Base-by-base conservation (phyloP, 2,797 vertebrate genomes). In the Melanotaenia nigrans region DNA sequence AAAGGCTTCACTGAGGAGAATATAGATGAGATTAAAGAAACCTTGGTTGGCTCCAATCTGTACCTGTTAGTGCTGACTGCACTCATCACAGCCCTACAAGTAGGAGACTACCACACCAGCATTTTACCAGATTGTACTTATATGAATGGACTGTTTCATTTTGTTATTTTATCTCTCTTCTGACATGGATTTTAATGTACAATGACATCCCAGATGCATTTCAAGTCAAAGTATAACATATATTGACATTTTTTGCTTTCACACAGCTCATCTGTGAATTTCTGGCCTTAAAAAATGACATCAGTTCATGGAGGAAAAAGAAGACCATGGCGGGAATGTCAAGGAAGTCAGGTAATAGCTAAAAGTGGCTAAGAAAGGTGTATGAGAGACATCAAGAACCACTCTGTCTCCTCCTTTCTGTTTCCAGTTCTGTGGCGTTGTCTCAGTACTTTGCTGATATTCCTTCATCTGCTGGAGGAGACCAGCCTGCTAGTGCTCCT, bases 1-100 rank as follows among this genome's bases (percentile, higher is more conserved):
- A 1, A 60, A 99, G 98, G 97, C 1, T 99, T 99, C 93, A 97
- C 97, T 11, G 97, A 99, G 83, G 96, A 96, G 80, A 97, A 97
- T 16, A 92, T 97, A 2, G 97, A 99, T 77, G 97, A 98, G 87
- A 96, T 99, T 42, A 99, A 99, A 91, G 96, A 96, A 61, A 96
- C 97, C 70, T 95, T 99, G 84, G 93, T 96, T 24, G 96, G 96
- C 58, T 98, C 96, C 65, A 98, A 99, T 86, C 89, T 98, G 65
- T 97, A 97, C 71, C 94, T 98, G 73, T 75, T 99, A 75, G 95
- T 96, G 3, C 77, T 98, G 87, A 98, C 96, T 0, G 96, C 98
- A 78, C 93, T 98, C 8, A 94, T 98, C 22, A 97, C 97, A 33
- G 96, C 96, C 0, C 95, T 98, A 58, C 97, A 99, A n/a, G 97